A percentile compares a stretch with the other conserved stretches of the same genome.
phyloP scores from a whole-genome alignment of 2,888 invertebrate genomes.

The Apamea crenata region DNA sequence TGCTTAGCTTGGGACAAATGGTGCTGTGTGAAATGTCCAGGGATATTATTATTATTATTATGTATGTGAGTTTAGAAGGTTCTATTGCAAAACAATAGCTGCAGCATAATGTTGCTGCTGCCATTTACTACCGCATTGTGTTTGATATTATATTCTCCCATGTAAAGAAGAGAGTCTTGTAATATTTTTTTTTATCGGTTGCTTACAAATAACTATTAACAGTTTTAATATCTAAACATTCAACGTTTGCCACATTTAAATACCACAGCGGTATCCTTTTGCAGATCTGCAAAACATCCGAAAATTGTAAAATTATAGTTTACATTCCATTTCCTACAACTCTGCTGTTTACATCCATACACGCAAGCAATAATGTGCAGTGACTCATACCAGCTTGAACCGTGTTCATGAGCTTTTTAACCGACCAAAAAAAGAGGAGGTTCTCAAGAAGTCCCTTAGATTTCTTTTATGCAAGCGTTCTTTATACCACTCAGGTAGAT shows the following conservation, averaged over 20 bases:
- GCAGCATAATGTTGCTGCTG: neutral
- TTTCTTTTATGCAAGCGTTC: neutral
- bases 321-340: neutral
- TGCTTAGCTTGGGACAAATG: too few relatives aligned
- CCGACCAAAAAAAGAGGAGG: neutral
- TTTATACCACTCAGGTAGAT: neutral
- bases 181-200: neutral
- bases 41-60: too few relatives aligned
- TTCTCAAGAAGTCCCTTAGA: neutral
- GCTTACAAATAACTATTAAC: neutral
- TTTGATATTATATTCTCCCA: neutral
- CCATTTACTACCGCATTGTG: neutral
- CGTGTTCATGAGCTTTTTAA: neutral
- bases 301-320: slow-evolving; percentile 8
- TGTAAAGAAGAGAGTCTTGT: neutral
- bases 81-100: neutral
- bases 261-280: neutral
- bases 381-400: neutral
- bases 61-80: too few relatives aligned
- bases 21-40: too few relatives aligned
- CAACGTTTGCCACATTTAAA: neutral
- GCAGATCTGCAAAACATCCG: neutral
- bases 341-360: neutral
- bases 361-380: neutral
- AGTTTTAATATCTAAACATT: neutral